Evolutionary conservation across 2,113 vertebrate species (phyloP), one percentile per base, ranked within the genome.

Genomic region (Colossoma macropomum): DNA sequence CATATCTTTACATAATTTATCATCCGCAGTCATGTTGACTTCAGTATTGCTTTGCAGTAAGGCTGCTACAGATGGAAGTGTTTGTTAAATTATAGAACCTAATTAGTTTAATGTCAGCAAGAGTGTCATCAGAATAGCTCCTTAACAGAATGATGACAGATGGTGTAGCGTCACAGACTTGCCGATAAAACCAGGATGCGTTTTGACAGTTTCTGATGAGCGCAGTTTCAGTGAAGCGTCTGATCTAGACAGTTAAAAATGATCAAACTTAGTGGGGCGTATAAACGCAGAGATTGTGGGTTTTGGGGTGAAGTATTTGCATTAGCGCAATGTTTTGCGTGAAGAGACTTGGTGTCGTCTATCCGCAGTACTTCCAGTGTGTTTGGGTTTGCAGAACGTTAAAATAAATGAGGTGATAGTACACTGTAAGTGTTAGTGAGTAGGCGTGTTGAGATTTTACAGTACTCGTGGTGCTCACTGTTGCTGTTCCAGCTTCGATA

Each of bases 381-480:
- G 86, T 85, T 84, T 84, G 32, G 34, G 83, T 80, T 72, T 75
- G 83, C 63, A 87, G 80, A 81, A 65, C 80, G 88, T 66, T 89
- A 88, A 85, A 89, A 82, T 87, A 86, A 77, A 80, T 23, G 92
- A 91, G 89, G 89, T 92, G 85, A 90, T 91, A 80, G 84, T 66
- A 85, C 87, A 89, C 87, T 88, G 66, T 83, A 80, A 84, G 89
- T 90, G 75, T 50, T 86, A 75, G 88, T 89, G 89, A 89, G 92
- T 91, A 90, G 91, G 89, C 87, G 92, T 84, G 89, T 63, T 89
- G 89, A 84, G 86, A 76, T 88, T 89, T 91, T 90, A 88, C 87
- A 91, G 87, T 89, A 68, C 89, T 90, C 50, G 23, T 82, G 90
- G 83, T 87, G 65, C 86, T 87, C 89, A 77, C 85, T 86, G 86